phyloP scores from a whole-genome alignment of 2,797 vertebrate genomes.

The Salarias fasciatus region DNA sequence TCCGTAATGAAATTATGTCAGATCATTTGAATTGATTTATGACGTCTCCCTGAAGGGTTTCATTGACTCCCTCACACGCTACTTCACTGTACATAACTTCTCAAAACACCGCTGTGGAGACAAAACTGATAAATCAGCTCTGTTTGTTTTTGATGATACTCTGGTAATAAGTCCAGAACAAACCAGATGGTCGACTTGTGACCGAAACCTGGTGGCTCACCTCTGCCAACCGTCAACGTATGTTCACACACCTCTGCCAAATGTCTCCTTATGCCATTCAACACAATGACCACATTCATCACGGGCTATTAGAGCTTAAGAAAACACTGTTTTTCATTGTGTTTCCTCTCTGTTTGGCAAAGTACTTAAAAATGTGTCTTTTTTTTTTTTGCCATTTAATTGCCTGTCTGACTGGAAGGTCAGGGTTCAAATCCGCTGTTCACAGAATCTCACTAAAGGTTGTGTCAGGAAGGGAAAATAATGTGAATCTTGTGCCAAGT shows the following conservation, averaged over 20 bases:
- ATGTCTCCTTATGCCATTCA: conserved; percentile 27
- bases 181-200: conserved; percentile 76
- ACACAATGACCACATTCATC: not conserved
- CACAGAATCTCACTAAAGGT: too few species aligned
- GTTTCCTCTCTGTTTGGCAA: not conserved
- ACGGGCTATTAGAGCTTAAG: too few species aligned
- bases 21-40: conserved; percentile 14
- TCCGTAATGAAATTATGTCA: not conserved
- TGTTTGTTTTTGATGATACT: conserved; percentile 40
- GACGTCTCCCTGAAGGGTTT: not conserved
- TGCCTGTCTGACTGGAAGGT: too few species aligned
- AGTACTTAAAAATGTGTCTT: not conserved
- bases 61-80: not conserved
- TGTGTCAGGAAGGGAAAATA: too few species aligned
- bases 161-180: conserved; percentile 49
- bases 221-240: conserved; percentile 49
- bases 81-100: not conserved
- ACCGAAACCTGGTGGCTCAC: conserved; percentile 48
- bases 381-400: too few species aligned
- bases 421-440: too few species aligned
- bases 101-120: conserved; percentile 2
- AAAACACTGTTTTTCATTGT: not conserved
- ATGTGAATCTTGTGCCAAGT: too few species aligned
- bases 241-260: conserved; percentile 36
- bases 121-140: conserved; percentile 14